Conservation (phyloP, 1,140 invertebrate genomes). For the Pygmarrhopalites habei region DNA sequence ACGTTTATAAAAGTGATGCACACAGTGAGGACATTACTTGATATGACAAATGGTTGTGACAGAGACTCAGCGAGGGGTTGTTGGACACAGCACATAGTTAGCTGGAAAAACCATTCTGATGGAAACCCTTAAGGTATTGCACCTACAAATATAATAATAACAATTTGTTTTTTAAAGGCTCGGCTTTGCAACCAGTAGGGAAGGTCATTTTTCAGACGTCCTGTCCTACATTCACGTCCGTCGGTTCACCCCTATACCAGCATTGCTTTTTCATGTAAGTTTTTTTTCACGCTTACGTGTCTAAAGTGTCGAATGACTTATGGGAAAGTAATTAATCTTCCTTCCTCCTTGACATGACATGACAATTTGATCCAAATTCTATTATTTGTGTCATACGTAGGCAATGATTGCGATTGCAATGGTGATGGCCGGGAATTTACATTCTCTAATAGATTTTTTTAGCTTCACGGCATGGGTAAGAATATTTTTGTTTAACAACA, state of each 20-base stretch:
- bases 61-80: no score
- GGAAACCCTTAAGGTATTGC: not conserved
- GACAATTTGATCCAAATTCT: not conserved
- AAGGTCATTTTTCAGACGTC: constrained; percentile 86
- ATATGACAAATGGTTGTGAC: no score
- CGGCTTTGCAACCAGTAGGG: constrained; percentile 88
- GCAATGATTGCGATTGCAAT: constrained; percentile 45
- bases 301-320: not conserved
- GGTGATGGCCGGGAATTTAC: constrained; percentile 48
- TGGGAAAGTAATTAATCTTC: not conserved
- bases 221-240: constrained; percentile 88
- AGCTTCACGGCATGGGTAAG: constrained; percentile 51
- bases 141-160: not conserved
- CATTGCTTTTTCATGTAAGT: constrained; percentile 90
- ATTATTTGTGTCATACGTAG: constrained; percentile 39
- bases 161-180: constrained; percentile 52
- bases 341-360: not conserved
- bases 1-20: no score
- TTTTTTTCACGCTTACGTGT: not conserved
- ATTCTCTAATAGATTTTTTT: constrained; percentile 50
- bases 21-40: not conserved
- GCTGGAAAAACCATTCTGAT: no score
- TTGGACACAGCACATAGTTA: no score
- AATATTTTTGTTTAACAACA: no score
- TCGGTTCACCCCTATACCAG: constrained; percentile 86